A percentile compares a stretch with the other conserved stretches of the same genome.
Conservation (phyloP, 2,113 vertebrate species). For the Ctenodactylus gundi region DNA sequence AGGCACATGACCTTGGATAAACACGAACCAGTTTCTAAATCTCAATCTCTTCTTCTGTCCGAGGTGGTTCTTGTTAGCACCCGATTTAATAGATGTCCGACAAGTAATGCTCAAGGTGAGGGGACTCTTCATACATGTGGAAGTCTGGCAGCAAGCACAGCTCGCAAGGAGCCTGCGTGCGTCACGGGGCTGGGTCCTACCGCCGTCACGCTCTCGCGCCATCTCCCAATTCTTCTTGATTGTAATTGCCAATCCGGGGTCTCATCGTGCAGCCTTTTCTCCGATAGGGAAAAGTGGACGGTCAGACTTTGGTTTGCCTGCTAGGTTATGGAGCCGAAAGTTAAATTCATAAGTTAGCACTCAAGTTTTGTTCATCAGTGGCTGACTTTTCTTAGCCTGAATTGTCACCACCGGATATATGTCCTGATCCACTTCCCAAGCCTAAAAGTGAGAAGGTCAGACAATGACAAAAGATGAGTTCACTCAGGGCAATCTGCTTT, state of each 20-base stretch:
- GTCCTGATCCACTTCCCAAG: not conserved
- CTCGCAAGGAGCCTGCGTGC: too few relatives aligned
- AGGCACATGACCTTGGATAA: not conserved
- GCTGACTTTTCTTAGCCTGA: not conserved
- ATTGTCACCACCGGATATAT: not conserved
- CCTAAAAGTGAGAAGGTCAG: not conserved
- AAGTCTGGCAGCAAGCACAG: not conserved
- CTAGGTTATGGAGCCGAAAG: not conserved
- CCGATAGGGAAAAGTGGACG: not conserved
- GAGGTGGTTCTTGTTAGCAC: not conserved
- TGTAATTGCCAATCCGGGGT: not conserved
- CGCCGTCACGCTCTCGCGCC: not conserved
- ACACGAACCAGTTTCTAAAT: not conserved
- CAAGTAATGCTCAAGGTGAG: not conserved
- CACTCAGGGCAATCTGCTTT: not conserved
- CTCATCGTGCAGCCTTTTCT: slow-evolving; percentile 1
- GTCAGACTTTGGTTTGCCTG: not conserved
- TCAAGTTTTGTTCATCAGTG: not conserved
- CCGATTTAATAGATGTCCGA: not conserved
- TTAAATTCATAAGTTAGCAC: slow-evolving; percentile 17
- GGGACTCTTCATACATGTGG: not conserved
- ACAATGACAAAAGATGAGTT: not conserved
- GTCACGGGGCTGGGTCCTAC: not conserved
- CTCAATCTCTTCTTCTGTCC: not conserved
- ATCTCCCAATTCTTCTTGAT: not conserved